Base-by-base conservation (phyloP, 1,140 invertebrate species). In the Pteromalus puparum region DNA sequence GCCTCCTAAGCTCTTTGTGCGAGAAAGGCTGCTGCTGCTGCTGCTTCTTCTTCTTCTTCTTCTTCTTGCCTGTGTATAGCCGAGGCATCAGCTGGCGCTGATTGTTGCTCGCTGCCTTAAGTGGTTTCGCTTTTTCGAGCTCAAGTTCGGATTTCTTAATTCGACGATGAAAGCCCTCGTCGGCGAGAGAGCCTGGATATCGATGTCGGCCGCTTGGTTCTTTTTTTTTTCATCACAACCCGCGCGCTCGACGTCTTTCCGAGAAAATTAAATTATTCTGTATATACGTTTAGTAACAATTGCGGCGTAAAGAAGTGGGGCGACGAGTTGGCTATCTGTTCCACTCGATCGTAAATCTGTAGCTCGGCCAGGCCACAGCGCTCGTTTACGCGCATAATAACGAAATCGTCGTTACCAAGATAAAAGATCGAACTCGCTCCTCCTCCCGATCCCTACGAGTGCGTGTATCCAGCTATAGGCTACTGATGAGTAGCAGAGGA, bases 351-450 rank as follows among this genome's bases (percentile, higher is more conserved):
- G 38, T 42, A 42, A 42, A 42, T 9, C 46, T 48, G 46, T 13
- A 13, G 46, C 46, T 15, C 13, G 46, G 46, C 46, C 46, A 48
- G 46, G 46, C 46, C 15, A 48, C 15, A 48, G 46, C 12, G 67
- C 67, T 68, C 67, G 67, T 68, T 68, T 68, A 68, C 53, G 48
- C 28, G 24, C 38, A 65, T 68, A 72, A 67, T 42, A 70, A 28
- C 80, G 34, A 28, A 74, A 74, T 21, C 72, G 34, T 1, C 72
- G 72, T 30, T 70, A 30, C 26, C 6, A 5, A 70, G 68, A 74
- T 74, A 74, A n/a, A 74, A 42, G 30, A 74, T 74, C 72, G 72
- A 74, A 74, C 34, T 34, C 26, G 68, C 26, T 30, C 24, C 10
- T 28, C 24, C 68, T 70, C 72, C 10, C 15, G 5, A 21, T 26